A percentile compares a stretch with the other conserved stretches of the same genome.
Evolutionary conservation across 1,140 invertebrate species (phyloP).

Genomic region (Zaprionus davidi): DNA sequence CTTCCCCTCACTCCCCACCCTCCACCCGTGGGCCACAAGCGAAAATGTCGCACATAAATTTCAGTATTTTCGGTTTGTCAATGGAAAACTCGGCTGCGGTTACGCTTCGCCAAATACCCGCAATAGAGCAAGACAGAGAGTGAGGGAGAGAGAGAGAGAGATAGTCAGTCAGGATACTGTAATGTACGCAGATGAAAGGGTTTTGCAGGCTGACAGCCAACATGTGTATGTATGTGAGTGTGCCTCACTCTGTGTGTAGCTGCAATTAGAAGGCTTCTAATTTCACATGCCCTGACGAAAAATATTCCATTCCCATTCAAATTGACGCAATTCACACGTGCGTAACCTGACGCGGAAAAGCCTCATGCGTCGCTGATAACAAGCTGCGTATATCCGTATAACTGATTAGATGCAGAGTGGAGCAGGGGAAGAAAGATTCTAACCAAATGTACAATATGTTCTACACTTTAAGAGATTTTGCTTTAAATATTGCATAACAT

Average conservation of each 20-base stretch:
- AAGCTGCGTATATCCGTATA: not conserved
- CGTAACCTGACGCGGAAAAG: slow-evolving; percentile 1
- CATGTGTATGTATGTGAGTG: not conserved
- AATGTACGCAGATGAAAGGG: slow-evolving; percentile 10
- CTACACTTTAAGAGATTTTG: too few species aligned
- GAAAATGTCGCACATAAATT: slow-evolving; percentile 69
- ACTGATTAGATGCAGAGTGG: not conserved
- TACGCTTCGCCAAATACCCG: slow-evolving; percentile 19
- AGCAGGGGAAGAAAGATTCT: too few species aligned
- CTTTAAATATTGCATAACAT: too few species aligned
- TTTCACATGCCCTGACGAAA: not conserved
- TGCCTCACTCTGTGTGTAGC: not conserved
- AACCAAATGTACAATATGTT: too few species aligned
- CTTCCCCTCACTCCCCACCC: not conserved
- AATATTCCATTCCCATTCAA: not conserved
- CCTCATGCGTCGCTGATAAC: not conserved
- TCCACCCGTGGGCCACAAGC: not conserved
- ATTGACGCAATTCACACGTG: slow-evolving; percentile 10
- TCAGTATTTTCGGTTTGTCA: slow-evolving; percentile 44
- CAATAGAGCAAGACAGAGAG: not conserved
- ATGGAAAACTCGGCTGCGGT: slow-evolving; percentile 36
- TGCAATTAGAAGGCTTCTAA: slow-evolving; percentile 36
- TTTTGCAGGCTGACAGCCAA: slow-evolving; percentile 3
- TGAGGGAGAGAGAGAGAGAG: not conserved
- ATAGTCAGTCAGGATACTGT: not conserved